Conservation (phyloP, 1,140 invertebrate genomes). For the Sweltsa coloradensis region DNA sequence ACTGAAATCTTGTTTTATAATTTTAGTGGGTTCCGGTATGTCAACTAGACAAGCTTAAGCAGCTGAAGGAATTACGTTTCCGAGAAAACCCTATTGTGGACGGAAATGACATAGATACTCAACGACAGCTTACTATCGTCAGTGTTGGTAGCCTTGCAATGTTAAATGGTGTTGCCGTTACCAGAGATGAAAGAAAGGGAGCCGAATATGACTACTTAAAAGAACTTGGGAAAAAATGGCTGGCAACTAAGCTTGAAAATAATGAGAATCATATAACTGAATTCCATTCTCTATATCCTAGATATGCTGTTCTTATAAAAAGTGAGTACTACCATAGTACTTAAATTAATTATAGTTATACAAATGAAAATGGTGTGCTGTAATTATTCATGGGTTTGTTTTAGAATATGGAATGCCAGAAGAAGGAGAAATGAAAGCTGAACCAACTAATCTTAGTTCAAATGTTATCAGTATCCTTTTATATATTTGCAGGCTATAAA, state of each 20-base stretch:
- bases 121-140: slow-evolving; percentile 10
- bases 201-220: slow-evolving; percentile 13
- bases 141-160: slow-evolving; percentile 8
- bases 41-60: slow-evolving; percentile 12
- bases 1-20: too few relatives aligned
- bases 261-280: too few relatives aligned
- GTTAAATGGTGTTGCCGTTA: slow-evolving; percentile 5
- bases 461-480: slow-evolving; percentile 10
- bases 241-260: too few relatives aligned
- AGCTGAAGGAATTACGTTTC: slow-evolving; percentile 5
- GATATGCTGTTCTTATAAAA: slow-evolving; percentile 10
- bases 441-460: background rate
- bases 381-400: too few relatives aligned
- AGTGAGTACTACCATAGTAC: slow-evolving; percentile 7
- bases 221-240: background rate
- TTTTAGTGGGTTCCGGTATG: too few relatives aligned
- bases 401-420: slow-evolving; percentile 7
- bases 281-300: slow-evolving; percentile 6
- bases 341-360: background rate
- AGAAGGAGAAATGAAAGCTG: slow-evolving; percentile 4
- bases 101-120: slow-evolving; percentile 1
- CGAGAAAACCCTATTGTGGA: slow-evolving; percentile 11
- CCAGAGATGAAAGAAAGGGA: slow-evolving; percentile 8
- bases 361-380: too few relatives aligned
- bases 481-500: too few relatives aligned